Evolutionary conservation across 2,113 vertebrate species (phyloP).

Genomic region (Raphicerus campestris): DNA sequence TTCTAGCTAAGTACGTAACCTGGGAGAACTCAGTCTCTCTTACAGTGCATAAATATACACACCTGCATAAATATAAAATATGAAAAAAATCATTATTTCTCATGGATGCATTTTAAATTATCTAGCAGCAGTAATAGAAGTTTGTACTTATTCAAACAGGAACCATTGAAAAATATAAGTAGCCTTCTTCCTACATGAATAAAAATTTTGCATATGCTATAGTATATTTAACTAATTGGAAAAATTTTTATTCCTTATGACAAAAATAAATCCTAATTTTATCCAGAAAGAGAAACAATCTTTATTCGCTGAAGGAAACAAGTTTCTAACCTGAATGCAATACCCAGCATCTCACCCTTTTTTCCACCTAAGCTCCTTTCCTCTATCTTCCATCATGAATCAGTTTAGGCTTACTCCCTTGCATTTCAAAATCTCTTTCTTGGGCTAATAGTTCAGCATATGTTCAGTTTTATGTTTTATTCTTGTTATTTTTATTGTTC

Average conservation of each 20-base stretch:
- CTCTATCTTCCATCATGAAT: not conserved
- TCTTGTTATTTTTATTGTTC: not conserved
- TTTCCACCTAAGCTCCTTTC: not conserved
- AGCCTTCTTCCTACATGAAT: not conserved
- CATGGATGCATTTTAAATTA: not conserved
- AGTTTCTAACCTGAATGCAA: not conserved
- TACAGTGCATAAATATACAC: not conserved
- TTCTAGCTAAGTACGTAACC: not conserved
- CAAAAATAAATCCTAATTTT: not conserved
- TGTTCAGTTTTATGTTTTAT: not conserved
- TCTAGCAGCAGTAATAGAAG: not conserved
- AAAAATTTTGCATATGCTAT: not conserved
- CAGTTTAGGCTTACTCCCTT: not conserved
- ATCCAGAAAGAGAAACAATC: not conserved
- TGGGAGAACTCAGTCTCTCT: not conserved
- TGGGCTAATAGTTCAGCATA: not conserved
- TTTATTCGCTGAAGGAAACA: not conserved
- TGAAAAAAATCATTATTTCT: not conserved
- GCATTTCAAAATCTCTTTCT: not conserved
- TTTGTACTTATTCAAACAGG: not conserved
- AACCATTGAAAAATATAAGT: not conserved
- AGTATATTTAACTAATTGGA: not conserved
- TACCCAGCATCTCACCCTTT: not conserved
- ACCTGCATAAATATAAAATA: not conserved
- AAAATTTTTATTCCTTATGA: not conserved